Evolutionary conservation across 2,888 invertebrate genomes (phyloP), one percentile per base, ranked within the genome.

Genomic region (Hecatera dysodea): DNA sequence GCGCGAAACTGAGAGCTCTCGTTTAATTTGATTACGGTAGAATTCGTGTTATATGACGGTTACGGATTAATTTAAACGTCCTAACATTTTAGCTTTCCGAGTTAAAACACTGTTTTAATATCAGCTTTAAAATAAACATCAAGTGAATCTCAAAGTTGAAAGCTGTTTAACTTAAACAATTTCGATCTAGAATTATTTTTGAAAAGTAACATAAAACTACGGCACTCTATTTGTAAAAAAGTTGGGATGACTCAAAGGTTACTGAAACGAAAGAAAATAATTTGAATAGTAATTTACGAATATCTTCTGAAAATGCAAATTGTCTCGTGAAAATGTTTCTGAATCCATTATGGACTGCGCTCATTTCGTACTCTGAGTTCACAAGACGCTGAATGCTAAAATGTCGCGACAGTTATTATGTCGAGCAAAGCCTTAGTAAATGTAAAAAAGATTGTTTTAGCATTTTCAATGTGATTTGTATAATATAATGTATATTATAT

Each of bases 231-330:
- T 55, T 42, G 27, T 29, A 53, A 62, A 70, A n/a, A 65, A 61
- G 33, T 42, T 78, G 4, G 15, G 36, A 46, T 27, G 44, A 75
- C 39, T 73, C 48, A 80, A 59, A 59, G 59, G 22, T 66, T 71
- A 76, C 27, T 80, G 62, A 63, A 69, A 67, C 48, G 46, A 79
- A 66, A 71, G 65, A 68, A 62, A 74, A 72, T 67, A 75, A 79
- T 72, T 75, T 75, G 57, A 81, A 80, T 78, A 61, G 39, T 69
- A 63, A 76, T 81, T 71, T 63, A 75, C 67, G 68, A 78, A 71
- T 71, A 75, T 69, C 60, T 55, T 82, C 63, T 73, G 63, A 29
- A 44, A 69, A 81, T 76, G 72, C 67, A 84, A 82, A 82, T 80
- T 60, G 67, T 56, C 64, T 59, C 42, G 55, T 52, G 69, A 64